A percentile compares a stretch with the other conserved stretches of the same genome.
phyloP scores from a whole-genome alignment of 2,888 invertebrate species.

The Drosophila multiciliata region DNA sequence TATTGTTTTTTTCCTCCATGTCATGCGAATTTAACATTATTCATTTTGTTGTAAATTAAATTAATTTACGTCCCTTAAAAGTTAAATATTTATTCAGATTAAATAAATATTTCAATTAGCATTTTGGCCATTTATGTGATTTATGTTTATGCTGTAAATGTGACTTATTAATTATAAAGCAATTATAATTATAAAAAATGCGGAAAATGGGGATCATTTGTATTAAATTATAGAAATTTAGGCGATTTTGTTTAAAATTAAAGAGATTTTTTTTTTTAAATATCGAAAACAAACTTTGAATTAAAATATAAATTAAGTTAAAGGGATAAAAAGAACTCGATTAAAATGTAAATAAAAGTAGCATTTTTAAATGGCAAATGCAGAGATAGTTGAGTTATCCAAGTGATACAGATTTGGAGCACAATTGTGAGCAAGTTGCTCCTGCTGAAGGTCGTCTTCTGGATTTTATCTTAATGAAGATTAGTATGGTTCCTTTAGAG shows the following conservation, averaged over 20 bases:
- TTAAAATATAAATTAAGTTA: not conserved
- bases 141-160: not conserved
- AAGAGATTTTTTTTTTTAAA: not conserved
- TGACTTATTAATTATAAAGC: not conserved
- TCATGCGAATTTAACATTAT: not conserved
- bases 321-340: not conserved
- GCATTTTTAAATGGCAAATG: not conserved
- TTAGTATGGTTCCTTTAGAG: not conserved
- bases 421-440: not conserved
- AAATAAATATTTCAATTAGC: not conserved
- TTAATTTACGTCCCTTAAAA: not conserved
- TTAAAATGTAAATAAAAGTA: not conserved
- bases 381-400: not conserved
- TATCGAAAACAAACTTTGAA: not conserved
- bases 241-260: not conserved
- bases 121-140: not conserved
- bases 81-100: too few relatives aligned
- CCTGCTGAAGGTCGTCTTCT: slow-evolving; percentile 14
- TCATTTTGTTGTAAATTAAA: not conserved
- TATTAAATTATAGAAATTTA: not conserved
- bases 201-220: not conserved
- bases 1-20: not conserved
- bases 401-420: not conserved
- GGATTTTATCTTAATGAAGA: not conserved
- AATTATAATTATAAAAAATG: not conserved